These are phyloP conservation scores for Caranx melampygus DNA, from an alignment of 2,113 vertebrate genomes.

Conservation along the genomic window DNA sequence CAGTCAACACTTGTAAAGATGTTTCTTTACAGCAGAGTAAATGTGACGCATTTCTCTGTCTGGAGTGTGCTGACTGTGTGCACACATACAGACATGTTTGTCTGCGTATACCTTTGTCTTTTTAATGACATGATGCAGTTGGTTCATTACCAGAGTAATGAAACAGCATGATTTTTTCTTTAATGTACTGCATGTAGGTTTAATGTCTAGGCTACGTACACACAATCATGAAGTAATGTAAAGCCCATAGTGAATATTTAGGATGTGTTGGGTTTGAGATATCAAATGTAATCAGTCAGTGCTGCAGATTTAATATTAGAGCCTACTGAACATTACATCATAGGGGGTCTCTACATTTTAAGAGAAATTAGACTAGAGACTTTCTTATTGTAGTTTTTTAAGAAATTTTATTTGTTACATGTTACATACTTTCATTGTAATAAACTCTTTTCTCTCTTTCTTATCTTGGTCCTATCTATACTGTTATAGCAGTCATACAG, in stretches of 20 bases:
- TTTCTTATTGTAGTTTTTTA: not conserved
- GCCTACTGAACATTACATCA: not conserved
- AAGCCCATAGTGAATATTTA: not conserved
- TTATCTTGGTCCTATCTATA: not conserved
- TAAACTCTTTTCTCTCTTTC: not conserved
- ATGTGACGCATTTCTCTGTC: conserved; percentile 6
- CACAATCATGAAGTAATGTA: not conserved
- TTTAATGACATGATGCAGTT: not conserved
- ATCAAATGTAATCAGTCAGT: too few species aligned
- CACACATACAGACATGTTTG: not conserved
- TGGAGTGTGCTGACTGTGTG: conserved; percentile 6
- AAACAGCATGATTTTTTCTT: not conserved
- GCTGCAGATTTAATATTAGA: not conserved
- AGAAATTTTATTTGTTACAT: too few species aligned
- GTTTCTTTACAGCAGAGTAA: conserved; percentile 14
- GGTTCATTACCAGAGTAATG: not conserved
- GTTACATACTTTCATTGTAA: too few species aligned
- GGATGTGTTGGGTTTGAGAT: too few species aligned
- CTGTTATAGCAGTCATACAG: not conserved
- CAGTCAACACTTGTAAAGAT: not conserved
- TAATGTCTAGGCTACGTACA: not conserved
- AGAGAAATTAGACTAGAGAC: not conserved
- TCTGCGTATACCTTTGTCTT: not conserved
- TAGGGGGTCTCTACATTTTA: not conserved
- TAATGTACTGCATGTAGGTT: not conserved